These are phyloP conservation scores for Dasyornis broadbenti DNA, from an alignment of 2,113 vertebrate genomes.

Conservation along the genomic window DNA sequence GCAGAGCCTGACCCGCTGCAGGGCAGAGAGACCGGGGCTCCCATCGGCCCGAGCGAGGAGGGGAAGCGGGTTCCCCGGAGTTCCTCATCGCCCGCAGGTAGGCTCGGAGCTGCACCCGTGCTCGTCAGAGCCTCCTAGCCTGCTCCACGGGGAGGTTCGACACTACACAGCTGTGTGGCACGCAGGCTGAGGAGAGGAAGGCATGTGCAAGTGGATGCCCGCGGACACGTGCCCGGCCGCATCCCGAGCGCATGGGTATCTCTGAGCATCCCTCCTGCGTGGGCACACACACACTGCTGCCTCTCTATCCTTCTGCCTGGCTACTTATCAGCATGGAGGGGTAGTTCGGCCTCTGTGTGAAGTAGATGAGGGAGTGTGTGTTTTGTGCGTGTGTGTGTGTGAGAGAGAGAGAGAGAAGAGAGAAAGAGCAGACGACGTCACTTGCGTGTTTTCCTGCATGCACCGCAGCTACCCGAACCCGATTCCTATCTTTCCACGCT, in stretches of 20 bases:
- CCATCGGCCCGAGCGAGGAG: not conserved
- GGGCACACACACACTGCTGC: not conserved
- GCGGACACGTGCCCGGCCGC: too few species aligned
- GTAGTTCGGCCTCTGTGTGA: not conserved
- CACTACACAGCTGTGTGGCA: rapidly evolving
- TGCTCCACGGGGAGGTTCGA: too few species aligned
- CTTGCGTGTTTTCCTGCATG: not conserved
- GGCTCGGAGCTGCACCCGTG: not conserved
- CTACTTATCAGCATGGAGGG: rapidly evolving
- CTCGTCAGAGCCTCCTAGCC: not conserved
- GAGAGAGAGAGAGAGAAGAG: not conserved
- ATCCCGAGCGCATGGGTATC: too few species aligned
- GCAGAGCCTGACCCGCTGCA: not conserved
- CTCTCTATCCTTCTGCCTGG: not conserved
- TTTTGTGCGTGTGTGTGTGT: rapidly evolving
- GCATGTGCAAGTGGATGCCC: not conserved
- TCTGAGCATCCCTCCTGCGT: not conserved
- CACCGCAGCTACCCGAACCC: not conserved
- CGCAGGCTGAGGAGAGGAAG: not conserved
- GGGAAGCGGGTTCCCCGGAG: not conserved
- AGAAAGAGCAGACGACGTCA: not conserved
- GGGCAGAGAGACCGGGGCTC: not conserved
- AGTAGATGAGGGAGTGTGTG: rapidly evolving
- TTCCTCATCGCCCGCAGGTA: not conserved
- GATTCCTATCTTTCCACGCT: not conserved